Evolutionary conservation across 2,113 vertebrate genomes (phyloP).

Genomic region (Onychostruthus taczanowskii): DNA sequence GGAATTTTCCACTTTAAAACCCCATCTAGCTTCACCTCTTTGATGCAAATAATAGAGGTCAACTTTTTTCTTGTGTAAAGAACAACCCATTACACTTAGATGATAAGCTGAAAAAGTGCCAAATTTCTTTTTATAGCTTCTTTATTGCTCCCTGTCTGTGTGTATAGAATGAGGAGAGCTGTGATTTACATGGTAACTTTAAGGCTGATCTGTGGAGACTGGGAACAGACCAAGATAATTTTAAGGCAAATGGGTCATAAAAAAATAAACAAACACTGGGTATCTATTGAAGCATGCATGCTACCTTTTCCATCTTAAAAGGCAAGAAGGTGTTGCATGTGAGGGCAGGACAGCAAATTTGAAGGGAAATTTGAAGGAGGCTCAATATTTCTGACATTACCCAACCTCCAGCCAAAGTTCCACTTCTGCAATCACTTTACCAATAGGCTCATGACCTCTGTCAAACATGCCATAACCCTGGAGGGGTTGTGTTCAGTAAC

Average conservation of each 20-base stretch:
- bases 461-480: not conserved
- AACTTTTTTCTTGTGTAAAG: conserved; percentile 22
- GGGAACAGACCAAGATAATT: not conserved
- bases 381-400: not conserved
- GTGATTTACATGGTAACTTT: not conserved
- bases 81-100: not conserved
- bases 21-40: not conserved
- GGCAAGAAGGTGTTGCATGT: accelerated
- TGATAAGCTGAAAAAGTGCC: conserved; percentile 40
- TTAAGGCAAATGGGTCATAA: conserved; percentile 32
- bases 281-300: not conserved
- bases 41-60: conserved; percentile 18
- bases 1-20: conserved; percentile 12
- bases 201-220: not conserved
- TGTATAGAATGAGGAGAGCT: not conserved
- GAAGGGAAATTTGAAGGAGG: not conserved
- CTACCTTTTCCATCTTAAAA: not conserved
- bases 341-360: not conserved
- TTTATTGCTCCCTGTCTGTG: conserved; percentile 45
- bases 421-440: not conserved
- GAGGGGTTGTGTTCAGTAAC: not conserved
- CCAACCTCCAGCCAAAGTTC: not conserved
- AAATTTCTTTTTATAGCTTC: conserved; percentile 50
- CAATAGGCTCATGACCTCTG: not conserved
- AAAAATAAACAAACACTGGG: not conserved